Percentiles rank a stretch among this genome's conserved stretches.
Conservation (phyloP, 2,797 vertebrate species). For the Thamnophis elegans region DNA sequence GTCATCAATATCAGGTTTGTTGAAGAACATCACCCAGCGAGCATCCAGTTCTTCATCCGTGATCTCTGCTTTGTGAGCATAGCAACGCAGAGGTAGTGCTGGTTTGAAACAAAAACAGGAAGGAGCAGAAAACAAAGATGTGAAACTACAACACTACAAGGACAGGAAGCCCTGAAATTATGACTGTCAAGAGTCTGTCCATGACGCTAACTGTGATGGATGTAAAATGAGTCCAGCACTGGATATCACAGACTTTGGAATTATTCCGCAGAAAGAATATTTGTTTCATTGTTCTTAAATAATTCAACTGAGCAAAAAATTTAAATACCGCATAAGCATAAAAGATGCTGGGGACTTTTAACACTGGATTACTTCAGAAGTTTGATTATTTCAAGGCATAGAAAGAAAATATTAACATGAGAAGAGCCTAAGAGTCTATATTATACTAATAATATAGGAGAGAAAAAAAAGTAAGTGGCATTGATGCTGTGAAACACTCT, state of each 20-base stretch:
- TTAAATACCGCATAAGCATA: neutral
- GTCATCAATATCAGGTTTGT: conserved; percentile 91
- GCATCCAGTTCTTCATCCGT: conserved; percentile 96
- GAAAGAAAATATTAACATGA: neutral
- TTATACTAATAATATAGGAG: neutral
- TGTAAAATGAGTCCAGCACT: neutral
- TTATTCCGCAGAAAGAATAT: neutral
- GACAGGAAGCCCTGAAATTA: neutral
- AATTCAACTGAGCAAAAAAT: neutral
- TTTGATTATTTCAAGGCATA: neutral
- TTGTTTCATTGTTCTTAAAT: neutral
- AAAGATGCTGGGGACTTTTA: neutral
- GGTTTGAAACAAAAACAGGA: conserved; percentile 35
- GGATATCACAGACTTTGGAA: neutral
- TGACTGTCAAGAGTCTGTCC: neutral
- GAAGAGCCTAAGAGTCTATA: neutral
- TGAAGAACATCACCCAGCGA: conserved; percentile 95
- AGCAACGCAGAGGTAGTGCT: conserved; percentile 78
- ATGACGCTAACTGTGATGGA: neutral
- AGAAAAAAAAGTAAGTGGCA: neutral
- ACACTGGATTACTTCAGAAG: neutral
- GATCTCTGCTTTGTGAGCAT: conserved; percentile 86
- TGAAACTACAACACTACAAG: neutral
- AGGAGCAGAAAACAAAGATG: neutral
- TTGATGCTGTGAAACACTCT: neutral